phyloP scores from a whole-genome alignment of 2,113 vertebrate genomes.

The Xerus inauris region DNA sequence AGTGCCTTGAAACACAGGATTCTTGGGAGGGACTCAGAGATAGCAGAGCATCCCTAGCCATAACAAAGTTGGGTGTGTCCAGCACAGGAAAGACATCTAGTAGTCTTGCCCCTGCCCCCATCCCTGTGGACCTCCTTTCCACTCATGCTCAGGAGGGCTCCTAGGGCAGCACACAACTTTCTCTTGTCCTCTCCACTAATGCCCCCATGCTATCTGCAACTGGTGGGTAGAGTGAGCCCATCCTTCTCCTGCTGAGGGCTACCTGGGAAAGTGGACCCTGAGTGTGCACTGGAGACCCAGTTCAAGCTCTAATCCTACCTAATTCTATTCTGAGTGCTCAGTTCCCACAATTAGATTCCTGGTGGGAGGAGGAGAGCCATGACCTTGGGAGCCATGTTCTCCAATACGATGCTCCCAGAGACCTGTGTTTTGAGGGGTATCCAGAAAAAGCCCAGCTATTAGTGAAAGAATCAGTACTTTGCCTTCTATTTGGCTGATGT shows the following conservation, averaged over 20 bases:
- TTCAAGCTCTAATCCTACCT: background rate
- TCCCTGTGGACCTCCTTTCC: background rate
- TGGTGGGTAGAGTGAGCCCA: fast-evolving
- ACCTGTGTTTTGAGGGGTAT: background rate
- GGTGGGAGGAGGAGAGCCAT: fast-evolving
- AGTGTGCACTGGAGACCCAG: fast-evolving
- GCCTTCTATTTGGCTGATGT: too few relatives aligned
- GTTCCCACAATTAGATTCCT: background rate
- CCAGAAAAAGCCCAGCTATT: background rate
- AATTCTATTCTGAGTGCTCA: background rate
- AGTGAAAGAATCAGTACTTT: background rate
- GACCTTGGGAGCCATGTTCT: background rate
- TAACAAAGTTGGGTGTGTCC: background rate
- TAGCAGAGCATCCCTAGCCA: fast-evolving
- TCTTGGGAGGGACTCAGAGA: background rate
- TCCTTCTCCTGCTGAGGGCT: background rate
- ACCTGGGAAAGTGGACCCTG: background rate
- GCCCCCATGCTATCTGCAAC: background rate
- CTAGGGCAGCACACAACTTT: background rate
- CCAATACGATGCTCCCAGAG: background rate
- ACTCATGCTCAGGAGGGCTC: too few relatives aligned
- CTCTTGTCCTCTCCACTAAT: background rate
- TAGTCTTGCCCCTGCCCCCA: background rate
- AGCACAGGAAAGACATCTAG: background rate
- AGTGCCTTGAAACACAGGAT: background rate